Percentiles rank a stretch among this genome's conserved stretches.
These are phyloP conservation scores for Papilio elwesi DNA, from an alignment of 2,888 invertebrate species.

Conservation along the genomic window DNA sequence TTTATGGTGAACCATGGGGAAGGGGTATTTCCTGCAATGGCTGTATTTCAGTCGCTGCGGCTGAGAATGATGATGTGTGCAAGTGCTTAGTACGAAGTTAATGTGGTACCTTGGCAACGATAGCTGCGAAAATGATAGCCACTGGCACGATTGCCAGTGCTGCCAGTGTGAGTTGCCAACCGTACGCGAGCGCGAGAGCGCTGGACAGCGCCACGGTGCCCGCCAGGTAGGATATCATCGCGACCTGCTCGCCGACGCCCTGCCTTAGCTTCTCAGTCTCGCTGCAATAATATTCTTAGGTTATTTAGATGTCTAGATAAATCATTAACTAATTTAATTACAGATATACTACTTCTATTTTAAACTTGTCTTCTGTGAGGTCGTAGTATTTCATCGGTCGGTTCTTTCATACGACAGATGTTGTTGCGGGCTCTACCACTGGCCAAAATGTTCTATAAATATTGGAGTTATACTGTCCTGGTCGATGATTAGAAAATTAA, in stretches of 20 bases:
- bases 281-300: conserved; percentile 65
- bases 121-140: conserved; percentile 87
- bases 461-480: no score
- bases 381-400: no score
- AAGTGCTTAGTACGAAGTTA: no score
- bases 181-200: conserved; percentile 88
- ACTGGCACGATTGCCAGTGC: conserved; percentile 90
- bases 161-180: conserved; percentile 93
- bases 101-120: conserved; percentile 87
- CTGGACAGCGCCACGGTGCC: conserved; percentile 88
- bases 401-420: no score
- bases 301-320: background rate
- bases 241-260: conserved; percentile 92
- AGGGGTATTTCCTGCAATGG: no score
- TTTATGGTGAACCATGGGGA: no score
- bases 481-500: no score
- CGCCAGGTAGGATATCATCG: conserved; percentile 88
- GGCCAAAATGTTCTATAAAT: no score
- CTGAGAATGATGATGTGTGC: no score
- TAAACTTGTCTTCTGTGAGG: no score
- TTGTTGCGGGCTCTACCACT: no score
- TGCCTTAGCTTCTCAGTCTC: conserved; percentile 90
- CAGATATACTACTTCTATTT: background rate
- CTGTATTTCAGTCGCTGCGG: no score
- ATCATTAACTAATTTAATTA: background rate